phyloP scores from a whole-genome alignment of 2,797 vertebrate species.

The Hafferia zeledoni region DNA sequence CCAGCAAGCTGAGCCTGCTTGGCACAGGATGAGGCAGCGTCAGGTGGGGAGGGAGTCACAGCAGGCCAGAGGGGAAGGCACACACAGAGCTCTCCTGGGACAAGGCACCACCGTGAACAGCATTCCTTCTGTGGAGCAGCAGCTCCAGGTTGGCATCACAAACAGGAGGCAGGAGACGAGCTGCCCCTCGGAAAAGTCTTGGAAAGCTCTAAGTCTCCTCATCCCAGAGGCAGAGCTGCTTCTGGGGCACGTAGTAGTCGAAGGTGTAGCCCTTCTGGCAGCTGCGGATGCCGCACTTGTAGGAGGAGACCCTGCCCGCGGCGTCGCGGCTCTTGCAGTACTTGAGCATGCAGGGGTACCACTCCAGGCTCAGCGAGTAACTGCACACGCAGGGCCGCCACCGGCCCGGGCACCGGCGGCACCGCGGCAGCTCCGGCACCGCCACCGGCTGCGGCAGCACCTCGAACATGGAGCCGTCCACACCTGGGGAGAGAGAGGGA shows the following conservation, averaged over 20 bases:
- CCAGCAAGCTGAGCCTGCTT: not conserved
- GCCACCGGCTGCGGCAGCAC: constrained; percentile 80
- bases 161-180: not conserved
- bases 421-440: constrained; percentile 79
- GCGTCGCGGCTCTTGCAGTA: constrained; percentile 90
- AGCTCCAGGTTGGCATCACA: not conserved
- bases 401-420: constrained; percentile 80
- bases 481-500: constrained; percentile 71
- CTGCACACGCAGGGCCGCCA: constrained; percentile 91
- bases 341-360: constrained; percentile 97
- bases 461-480: constrained; percentile 91
- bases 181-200: not conserved
- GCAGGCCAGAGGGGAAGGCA: not conserved
- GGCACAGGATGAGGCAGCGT: not conserved
- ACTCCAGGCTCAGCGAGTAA: constrained; percentile 90
- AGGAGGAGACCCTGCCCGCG: constrained; percentile 82
- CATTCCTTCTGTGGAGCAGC: not conserved
- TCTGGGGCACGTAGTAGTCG: constrained; percentile 89
- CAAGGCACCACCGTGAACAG: not conserved
- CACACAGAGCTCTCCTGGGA: constrained; percentile 3
- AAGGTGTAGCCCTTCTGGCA: constrained; percentile 95
- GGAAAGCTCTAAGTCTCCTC: constrained; percentile 85
- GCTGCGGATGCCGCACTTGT: constrained; percentile 98
- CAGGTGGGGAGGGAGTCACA: not conserved
- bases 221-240: constrained; percentile 95